Conservation (phyloP, 2,113 vertebrate genomes). For the Zosterops borbonicus region DNA sequence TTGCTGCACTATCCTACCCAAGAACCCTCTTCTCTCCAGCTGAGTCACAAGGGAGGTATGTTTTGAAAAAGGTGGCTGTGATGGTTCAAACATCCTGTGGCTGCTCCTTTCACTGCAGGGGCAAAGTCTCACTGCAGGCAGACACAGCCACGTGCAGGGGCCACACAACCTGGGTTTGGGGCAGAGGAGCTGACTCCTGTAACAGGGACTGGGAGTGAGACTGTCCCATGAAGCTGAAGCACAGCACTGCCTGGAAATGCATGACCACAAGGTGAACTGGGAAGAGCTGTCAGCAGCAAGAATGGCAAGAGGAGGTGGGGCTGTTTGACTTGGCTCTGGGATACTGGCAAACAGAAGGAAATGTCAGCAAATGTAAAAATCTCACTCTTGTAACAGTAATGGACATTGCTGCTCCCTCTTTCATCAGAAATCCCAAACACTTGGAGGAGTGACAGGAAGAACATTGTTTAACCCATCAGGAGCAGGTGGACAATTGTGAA, state of each 20-base stretch:
- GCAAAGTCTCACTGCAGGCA: neutral
- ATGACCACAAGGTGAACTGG: neutral
- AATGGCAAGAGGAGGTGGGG: neutral
- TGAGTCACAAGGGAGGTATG: neutral
- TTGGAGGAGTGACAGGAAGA: neutral
- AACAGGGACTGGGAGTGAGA: neutral
- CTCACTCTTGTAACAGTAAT: neutral
- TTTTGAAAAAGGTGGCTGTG: neutral
- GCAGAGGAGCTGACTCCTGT: neutral
- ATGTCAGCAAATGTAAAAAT: neutral
- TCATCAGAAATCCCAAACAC: neutral
- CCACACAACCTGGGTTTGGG: neutral
- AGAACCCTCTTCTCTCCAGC: neutral
- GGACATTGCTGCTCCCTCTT: neutral
- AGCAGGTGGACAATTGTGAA: neutral
- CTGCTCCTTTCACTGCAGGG: neutral
- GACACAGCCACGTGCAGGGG: fast-evolving
- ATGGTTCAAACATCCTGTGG: neutral
- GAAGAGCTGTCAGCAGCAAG: neutral
- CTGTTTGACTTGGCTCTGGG: slow-evolving; percentile 38
- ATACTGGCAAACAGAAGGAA: neutral
- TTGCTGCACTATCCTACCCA: neutral
- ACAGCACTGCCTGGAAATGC: neutral
- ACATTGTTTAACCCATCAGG: neutral
- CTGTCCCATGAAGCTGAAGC: neutral